Conservation (phyloP, 2,797 vertebrate species). For the Aeoliscus strigatus region DNA sequence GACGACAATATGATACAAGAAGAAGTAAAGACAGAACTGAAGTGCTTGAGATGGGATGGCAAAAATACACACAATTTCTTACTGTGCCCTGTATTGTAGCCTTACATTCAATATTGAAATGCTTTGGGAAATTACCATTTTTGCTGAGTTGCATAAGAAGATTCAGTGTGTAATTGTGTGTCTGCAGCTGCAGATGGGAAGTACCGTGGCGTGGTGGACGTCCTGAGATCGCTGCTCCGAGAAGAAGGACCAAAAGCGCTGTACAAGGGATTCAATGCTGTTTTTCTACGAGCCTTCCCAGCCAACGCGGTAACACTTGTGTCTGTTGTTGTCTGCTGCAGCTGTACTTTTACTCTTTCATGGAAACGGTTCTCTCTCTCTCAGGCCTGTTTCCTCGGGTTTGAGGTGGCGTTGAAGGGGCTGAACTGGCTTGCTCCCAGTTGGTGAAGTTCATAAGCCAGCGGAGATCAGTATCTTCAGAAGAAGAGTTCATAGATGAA, state of each 20-base stretch:
- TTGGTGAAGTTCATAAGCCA: conserved; percentile 48
- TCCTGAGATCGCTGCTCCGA: conserved; percentile 63
- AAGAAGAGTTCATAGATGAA: too few relatives aligned
- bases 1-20: too few relatives aligned
- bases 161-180: conserved; percentile 5
- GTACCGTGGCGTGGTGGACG: conserved; percentile 69
- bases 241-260: conserved; percentile 72
- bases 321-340: background rate
- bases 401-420: conserved; percentile 69
- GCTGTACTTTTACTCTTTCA: background rate
- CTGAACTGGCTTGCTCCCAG: conserved; percentile 65
- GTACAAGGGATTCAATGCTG: conserved; percentile 77
- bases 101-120: too few relatives aligned
- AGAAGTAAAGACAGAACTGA: too few relatives aligned
- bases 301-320: conserved; percentile 72
- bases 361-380: background rate
- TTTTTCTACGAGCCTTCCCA: conserved; percentile 79
- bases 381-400: conserved; percentile 79
- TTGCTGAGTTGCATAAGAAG: too few relatives aligned
- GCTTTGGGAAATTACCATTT: too few relatives aligned
- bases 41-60: too few relatives aligned
- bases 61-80: too few relatives aligned
- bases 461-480: background rate
- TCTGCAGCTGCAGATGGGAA: conserved; percentile 68
- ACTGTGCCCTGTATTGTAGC: too few relatives aligned